Evolutionary conservation across 2,888 invertebrate species (phyloP), one percentile per base, ranked within the genome.

Genomic region (Leucoptera coffeella): DNA sequence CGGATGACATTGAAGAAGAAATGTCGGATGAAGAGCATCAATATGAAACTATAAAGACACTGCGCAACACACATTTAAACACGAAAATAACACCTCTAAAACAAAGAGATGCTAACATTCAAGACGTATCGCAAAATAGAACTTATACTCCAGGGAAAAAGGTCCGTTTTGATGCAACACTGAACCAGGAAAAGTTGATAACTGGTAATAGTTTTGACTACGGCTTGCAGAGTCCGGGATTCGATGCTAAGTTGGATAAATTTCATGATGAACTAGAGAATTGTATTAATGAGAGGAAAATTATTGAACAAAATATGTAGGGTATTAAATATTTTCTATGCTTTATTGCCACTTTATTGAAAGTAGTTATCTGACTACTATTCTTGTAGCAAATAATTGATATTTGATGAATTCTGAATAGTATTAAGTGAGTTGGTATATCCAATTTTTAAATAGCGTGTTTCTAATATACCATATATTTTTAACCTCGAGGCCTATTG

Each of bases 201-300:
- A 69, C 72, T 0, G 72, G 72, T 0, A 61, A 67, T 30, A 72
- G 72, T 36, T 72, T 72, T 35, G 65, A 71, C 20, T 51, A 43
- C 35, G 53, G 43, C n/a, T 39, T 67, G 2, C 57, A 57, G 29
- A 67, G 69, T 38, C 65, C 67, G 0, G 69, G 69, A 1, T 59
- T 72, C 26, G 67, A 72, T 37, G 43, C 48, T 1, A 61, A 71
- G 36, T 53, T 72, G 22, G 71, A 72, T 9, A 69, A 58, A 32
- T 72, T 62, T 35, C 71, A 72, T 32, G 69, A 72, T 41, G 72
- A 72, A 35, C 34, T 72, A 19, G 72, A 72, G 30, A 72, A 72
- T 28, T 71, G 72, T 39, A 71, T 71, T 2, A 72, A 72, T 39
- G 72, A 72, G 31, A 56, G 52, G 28, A 72, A 72, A 29, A 59